Conservation (phyloP, 2,113 vertebrate species). For the Bos indicus region DNA sequence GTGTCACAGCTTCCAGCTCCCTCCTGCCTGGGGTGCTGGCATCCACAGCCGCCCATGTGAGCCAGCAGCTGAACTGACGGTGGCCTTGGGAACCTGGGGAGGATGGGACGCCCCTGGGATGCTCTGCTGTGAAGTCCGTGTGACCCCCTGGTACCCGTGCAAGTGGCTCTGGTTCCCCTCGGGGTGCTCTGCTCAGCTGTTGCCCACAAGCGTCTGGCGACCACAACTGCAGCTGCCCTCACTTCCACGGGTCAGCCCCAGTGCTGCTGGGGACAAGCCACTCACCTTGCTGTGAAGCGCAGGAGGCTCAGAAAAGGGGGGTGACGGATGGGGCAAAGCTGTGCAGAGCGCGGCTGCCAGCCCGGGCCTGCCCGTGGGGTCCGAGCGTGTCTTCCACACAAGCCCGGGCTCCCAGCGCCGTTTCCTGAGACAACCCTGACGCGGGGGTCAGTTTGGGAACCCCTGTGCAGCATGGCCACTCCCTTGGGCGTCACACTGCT, state of each 20-base stretch:
- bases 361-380: rapidly evolving
- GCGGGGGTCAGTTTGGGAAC: background rate
- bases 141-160: background rate
- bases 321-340: background rate
- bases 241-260: too few species aligned
- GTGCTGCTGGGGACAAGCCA: background rate
- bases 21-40: background rate
- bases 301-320: background rate
- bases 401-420: background rate
- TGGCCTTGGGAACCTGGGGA: background rate
- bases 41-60: rapidly evolving
- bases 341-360: background rate
- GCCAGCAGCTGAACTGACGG: background rate
- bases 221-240: rapidly evolving
- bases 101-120: background rate
- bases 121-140: rapidly evolving
- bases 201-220: rapidly evolving
- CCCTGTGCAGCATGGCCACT: rapidly evolving
- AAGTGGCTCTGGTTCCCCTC: too few species aligned
- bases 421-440: background rate
- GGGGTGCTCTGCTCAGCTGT: background rate
- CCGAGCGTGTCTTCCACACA: background rate
- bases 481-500: background rate
- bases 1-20: conserved; percentile 10
- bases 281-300: background rate